Evolutionary conservation across 2,888 invertebrate species (phyloP).

Genomic region (Chloroclysta siterata): DNA sequence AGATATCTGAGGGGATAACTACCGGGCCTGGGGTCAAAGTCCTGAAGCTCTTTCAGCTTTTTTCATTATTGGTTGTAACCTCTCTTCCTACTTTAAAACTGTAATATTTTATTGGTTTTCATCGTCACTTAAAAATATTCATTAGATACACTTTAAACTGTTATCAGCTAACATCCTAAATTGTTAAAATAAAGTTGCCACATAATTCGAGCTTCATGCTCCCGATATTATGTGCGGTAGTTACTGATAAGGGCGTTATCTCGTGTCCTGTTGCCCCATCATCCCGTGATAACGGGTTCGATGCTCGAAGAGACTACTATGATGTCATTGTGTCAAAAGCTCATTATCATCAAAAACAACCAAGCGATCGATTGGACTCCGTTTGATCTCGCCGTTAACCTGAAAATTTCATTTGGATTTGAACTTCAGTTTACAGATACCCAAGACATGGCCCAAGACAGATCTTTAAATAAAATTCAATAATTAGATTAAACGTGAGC

Average conservation of each 20-base stretch:
- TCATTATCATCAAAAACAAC: background rate
- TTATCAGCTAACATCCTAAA: conserved; percentile 17
- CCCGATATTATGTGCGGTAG: conserved; percentile 20
- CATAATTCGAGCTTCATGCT: conserved; percentile 9
- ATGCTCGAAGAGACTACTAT: conserved; percentile 42
- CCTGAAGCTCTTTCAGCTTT: no score
- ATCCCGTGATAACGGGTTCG: conserved; percentile 64
- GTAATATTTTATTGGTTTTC: background rate
- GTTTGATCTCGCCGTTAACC: no score
- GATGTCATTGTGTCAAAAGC: conserved; percentile 4
- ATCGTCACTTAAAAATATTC: background rate
- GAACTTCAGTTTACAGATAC: no score
- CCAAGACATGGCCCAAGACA: no score
- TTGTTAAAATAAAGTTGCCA: conserved; percentile 11
- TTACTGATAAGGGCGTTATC: conserved; percentile 50
- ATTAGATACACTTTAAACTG: background rate
- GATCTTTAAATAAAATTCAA: background rate
- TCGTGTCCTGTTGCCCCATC: conserved; percentile 65
- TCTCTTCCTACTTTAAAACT: background rate
- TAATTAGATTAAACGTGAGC: background rate
- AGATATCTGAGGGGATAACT: no score
- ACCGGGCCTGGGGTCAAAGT: no score
- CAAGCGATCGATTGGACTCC: no score
- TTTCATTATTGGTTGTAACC: no score
- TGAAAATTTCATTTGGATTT: no score